Base-by-base conservation (phyloP, 2,888 invertebrate species). In the Steinernema hermaphroditum region DNA sequence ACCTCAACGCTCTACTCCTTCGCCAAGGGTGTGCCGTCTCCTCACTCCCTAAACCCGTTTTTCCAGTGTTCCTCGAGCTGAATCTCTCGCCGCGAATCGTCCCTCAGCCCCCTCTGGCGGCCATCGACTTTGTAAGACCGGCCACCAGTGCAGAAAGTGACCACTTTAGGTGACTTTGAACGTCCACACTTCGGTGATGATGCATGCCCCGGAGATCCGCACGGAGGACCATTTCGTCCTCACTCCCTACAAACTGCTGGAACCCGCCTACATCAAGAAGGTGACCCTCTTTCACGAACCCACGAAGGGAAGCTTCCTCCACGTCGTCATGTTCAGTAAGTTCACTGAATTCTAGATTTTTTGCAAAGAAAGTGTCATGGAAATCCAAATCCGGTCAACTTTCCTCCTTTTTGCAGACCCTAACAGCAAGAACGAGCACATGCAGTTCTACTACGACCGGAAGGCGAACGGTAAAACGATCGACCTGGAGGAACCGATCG, bases 401-500 rank as follows among this genome's bases (percentile, higher is more conserved):
- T 32, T n/a, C 22, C 29, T 22, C 16, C 24, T 29, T 19, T 46
- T 41, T 72, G 8, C 71, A 81, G 81, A 82, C 72, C 81, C 82
- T 1, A 75, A 80, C 72, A 77, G 78, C 9, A 72, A 76, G 1
- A 78, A 79, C 9, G 82, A 82, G 72, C 80, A 80, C 19, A 79
- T 82, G 79, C 82, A 82, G 62, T 72, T 82, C 49, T 82, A 82
- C 62, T 82, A 82, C 54, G 82, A 82, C 50, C 75, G 82, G 8
- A 76, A 77, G 0, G 78, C 81, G 24, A 76, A 74, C 12, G 81
- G 80, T 6, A 82, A 81, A 73, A 68, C 75, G 14, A 77, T 82
- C 24, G 75, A 79, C 72, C 72, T 82, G 16, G 81, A 81, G 68
- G 82, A 79, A 49, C 82, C 82, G 14, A 81, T 82, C 57, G 77